Evolutionary conservation across 2,113 vertebrate genomes (phyloP).

Genomic region (Gymnorhina tibicen): DNA sequence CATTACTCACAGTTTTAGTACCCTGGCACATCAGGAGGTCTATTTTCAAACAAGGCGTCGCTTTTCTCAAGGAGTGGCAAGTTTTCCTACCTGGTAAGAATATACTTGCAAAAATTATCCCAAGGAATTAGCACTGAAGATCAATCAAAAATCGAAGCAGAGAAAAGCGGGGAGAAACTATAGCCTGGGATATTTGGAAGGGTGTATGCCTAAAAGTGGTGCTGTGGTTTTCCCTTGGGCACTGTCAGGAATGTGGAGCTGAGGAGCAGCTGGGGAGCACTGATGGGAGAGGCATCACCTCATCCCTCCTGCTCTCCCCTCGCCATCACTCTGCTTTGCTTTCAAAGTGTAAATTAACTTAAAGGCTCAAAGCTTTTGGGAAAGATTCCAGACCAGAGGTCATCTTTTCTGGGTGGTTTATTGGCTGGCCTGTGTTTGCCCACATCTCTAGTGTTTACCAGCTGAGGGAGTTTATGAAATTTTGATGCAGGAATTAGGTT

Average conservation of each 20-base stretch:
- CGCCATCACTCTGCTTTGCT: neutral
- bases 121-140: neutral
- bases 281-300: neutral
- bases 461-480: slow-evolving; percentile 85
- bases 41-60: neutral
- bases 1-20: neutral
- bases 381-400: slow-evolving; percentile 68
- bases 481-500: slow-evolving; percentile 98
- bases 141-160: neutral
- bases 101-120: neutral
- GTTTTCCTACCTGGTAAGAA: neutral
- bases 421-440: slow-evolving; percentile 69
- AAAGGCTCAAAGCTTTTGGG: slow-evolving; percentile 66
- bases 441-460: slow-evolving; percentile 51
- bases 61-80: neutral
- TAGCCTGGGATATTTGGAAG: neutral
- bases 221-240: neutral
- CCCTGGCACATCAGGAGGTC: neutral
- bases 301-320: neutral
- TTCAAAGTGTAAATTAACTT: slow-evolving; percentile 20
- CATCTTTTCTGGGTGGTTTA: slow-evolving; percentile 58
- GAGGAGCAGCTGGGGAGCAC: neutral
- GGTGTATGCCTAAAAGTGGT: rapidly evolving
- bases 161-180: neutral
- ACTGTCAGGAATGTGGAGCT: neutral